Evolutionary conservation across 2,888 invertebrate genomes (phyloP).

Genomic region (Drosophila fulvimacula): DNA sequence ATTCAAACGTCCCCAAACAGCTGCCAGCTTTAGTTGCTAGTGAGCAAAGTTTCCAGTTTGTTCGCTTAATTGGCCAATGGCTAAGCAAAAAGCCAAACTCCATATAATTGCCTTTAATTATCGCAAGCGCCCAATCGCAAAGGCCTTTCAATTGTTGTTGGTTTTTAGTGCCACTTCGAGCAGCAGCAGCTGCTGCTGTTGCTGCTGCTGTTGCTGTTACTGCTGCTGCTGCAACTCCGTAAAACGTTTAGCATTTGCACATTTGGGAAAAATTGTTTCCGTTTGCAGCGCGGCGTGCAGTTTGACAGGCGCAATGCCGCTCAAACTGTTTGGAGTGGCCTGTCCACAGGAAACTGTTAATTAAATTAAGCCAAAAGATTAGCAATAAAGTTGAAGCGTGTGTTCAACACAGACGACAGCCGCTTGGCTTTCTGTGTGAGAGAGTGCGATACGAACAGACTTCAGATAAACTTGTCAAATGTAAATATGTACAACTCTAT

Average conservation of each 20-base stretch:
- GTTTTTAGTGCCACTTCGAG: slow-evolving; percentile 5
- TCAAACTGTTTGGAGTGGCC: slow-evolving; percentile 36
- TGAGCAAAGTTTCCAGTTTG: slow-evolving; percentile 62
- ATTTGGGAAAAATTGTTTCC: slow-evolving; percentile 71
- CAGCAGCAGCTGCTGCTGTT: not conserved
- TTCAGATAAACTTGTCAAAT: slow-evolving; percentile 15
- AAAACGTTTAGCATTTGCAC: slow-evolving; percentile 55
- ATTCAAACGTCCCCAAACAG: not conserved
- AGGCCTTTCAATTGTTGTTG: slow-evolving; percentile 44
- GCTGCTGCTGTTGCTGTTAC: not conserved
- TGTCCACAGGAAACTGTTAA: slow-evolving; percentile 71
- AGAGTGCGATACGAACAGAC: slow-evolving; percentile 20
- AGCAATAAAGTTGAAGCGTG: slow-evolving; percentile 55
- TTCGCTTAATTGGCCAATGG: slow-evolving; percentile 70
- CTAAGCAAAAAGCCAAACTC: slow-evolving; percentile 62
- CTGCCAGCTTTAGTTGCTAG: slow-evolving; percentile 16
- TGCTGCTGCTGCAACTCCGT: slow-evolving; percentile 14
- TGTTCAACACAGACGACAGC: slow-evolving; percentile 15
- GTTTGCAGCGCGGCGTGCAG: slow-evolving; percentile 32
- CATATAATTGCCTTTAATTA: slow-evolving; percentile 81
- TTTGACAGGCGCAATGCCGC: slow-evolving; percentile 26
- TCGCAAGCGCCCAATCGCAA: slow-evolving; percentile 82
- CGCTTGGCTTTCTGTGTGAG: slow-evolving; percentile 25
- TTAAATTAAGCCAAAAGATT: slow-evolving; percentile 75
- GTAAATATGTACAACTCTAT: not conserved